Evolutionary conservation across 2,113 vertebrate species (phyloP).

Genomic region (Corvus cornix): DNA sequence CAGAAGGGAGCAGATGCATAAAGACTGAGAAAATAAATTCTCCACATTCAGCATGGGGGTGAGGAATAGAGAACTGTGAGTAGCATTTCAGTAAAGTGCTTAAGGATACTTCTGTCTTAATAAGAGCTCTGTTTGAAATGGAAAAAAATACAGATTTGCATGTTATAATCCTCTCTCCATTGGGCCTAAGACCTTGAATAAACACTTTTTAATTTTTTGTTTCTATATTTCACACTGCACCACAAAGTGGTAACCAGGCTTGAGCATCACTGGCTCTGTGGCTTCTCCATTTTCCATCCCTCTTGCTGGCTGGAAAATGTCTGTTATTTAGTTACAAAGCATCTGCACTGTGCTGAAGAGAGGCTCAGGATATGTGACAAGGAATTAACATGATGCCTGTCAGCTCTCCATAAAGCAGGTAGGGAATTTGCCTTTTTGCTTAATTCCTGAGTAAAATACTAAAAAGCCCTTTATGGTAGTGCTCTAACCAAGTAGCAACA

Average conservation of each 20-base stretch:
- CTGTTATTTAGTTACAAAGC: background rate
- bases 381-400: background rate
- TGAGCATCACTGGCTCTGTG: background rate
- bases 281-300: background rate
- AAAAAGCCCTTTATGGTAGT: background rate
- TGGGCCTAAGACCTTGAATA: background rate
- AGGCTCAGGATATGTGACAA: background rate
- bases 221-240: background rate
- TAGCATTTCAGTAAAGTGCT: background rate
- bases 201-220: background rate
- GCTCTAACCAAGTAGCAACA: background rate
- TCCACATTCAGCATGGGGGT: background rate
- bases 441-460: background rate
- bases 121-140: background rate
- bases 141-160: background rate
- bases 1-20: background rate
- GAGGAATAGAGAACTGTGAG: background rate
- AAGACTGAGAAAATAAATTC: background rate
- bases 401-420: background rate
- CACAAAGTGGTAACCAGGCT: background rate
- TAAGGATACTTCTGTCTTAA: background rate
- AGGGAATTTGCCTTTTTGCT: background rate
- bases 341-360: background rate
- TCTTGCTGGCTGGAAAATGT: background rate
- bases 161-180: background rate